A percentile compares a stretch with the other conserved stretches of the same genome.
phyloP scores from a whole-genome alignment of 1,140 invertebrate species.

The Leptinotarsa defecta region DNA sequence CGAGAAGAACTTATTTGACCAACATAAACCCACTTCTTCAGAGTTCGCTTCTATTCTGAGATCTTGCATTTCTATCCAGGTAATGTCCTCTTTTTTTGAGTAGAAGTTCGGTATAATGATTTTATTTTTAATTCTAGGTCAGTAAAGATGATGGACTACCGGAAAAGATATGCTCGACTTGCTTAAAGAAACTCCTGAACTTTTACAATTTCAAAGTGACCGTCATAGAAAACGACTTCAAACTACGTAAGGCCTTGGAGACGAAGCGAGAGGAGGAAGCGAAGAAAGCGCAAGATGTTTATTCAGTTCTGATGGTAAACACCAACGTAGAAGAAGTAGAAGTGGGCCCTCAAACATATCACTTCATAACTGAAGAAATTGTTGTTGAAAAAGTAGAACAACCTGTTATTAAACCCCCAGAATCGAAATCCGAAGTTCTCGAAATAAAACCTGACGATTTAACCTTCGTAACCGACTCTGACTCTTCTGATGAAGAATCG shows the following conservation, averaged over 20 bases:
- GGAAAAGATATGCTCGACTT: conserved; percentile 40
- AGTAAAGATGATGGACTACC: conserved; percentile 38
- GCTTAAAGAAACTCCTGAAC: conserved; percentile 42
- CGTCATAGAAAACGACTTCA: conserved; percentile 35
- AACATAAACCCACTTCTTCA: conserved; percentile 20
- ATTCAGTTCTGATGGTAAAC: not conserved
- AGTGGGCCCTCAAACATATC: conserved; percentile 2
- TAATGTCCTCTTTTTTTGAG: not conserved
- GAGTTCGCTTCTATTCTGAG: conserved; percentile 16
- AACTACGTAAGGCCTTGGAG: conserved; percentile 29
- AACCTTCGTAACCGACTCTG: conserved; percentile 15
- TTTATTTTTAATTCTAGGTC: conserved; percentile 35
- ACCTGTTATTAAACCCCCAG: not conserved
- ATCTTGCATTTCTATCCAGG: conserved; percentile 15
- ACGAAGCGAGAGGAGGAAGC: conserved; percentile 8
- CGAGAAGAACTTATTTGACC: conserved; percentile 16
- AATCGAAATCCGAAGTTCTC: not conserved
- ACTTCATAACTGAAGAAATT: not conserved
- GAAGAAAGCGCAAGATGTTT: conserved; percentile 13
- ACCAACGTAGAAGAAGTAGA: not conserved
- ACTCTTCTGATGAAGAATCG: not conserved
- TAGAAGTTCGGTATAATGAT: too few species aligned
- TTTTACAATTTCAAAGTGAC: conserved; percentile 47
- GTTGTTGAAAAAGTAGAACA: not conserved
- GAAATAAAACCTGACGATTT: conserved; percentile 11